Base-by-base conservation (phyloP, 2,113 vertebrate genomes). In the Cromileptes altivelis region DNA sequence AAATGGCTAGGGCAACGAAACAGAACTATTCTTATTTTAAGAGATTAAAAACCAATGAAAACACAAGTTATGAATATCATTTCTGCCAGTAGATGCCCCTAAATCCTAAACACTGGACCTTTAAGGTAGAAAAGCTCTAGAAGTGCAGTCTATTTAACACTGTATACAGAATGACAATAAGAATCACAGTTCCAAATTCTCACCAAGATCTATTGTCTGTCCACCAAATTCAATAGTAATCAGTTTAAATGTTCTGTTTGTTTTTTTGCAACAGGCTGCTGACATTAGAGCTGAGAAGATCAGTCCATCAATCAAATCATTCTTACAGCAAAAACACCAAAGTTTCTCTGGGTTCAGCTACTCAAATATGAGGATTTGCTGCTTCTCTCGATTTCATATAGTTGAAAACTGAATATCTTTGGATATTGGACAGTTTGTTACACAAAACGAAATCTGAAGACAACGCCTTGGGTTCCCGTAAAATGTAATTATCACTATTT, bases 361-460 rank as follows among this genome's bases (percentile, higher is more conserved):
- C 25, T 78, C 55, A 78, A 7, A 61, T 18, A 6, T 21, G 23
- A 67, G 3, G 40, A 23, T 49, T 58, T 30, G 11, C 37, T 21
- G 14, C n/a, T 71, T 70, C 25, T 63, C 6, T 25, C 18, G 30
- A 21, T 63, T 70, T 62, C 1, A 78, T 12, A 40, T 5, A 6
- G 33, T 37, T 62, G 7, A 55, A 76, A 58, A 50, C 42, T 3
- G 3, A 19, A 62, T 7, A 37, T 71, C 37, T 70, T 63, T 47
- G 49, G 3, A 6, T 63, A 63, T 68, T 49, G 6, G 25, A 30
- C 13, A 27, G 12, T 65, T 58, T 7, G 2, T 58, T 17, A 15
- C 30, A 69, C 30, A 69, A 69, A 74, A 58, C 1, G 40, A 37
- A 25, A 47, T 47, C 18, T 55, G 61, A 56, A 58, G 52, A 70